Evolutionary conservation across 2,888 invertebrate genomes (phyloP).

Genomic region (Orchesellides sinensis): DNA sequence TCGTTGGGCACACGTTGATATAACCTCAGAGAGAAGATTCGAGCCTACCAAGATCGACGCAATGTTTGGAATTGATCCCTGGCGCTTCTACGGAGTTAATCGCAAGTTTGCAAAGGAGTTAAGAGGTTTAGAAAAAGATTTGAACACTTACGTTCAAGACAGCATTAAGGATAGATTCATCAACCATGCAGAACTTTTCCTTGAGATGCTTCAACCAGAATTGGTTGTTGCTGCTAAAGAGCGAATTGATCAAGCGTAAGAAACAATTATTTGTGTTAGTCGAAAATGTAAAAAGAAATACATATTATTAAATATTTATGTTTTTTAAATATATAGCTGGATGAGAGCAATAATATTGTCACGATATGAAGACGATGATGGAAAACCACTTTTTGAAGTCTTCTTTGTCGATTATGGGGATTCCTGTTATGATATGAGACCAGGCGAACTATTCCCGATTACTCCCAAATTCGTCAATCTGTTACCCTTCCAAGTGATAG

Average conservation of each 20-base stretch:
- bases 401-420: constrained; percentile 66
- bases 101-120: constrained; percentile 26
- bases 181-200: constrained; percentile 32
- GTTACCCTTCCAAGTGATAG: constrained; percentile 67
- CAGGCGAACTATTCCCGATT: constrained; percentile 56
- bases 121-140: constrained; percentile 25
- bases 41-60: constrained; percentile 25
- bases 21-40: neutral
- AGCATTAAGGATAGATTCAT: neutral
- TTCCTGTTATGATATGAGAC: neutral
- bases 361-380: neutral
- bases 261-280: neutral
- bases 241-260: constrained; percentile 13
- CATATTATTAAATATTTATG: no score
- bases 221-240: constrained; percentile 60
- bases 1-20: constrained; percentile 51
- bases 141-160: constrained; percentile 5
- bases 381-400: constrained; percentile 27
- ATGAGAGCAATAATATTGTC: constrained; percentile 39
- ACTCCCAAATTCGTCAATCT: constrained; percentile 30
- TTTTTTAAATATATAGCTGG: constrained; percentile 23
- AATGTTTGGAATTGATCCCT: constrained; percentile 45
- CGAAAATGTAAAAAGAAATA: neutral
- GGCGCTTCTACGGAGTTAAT: constrained; percentile 48
- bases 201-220: constrained; percentile 33